Base-by-base conservation (phyloP, 2,113 vertebrate genomes). In the Phalacrocorax carbo region DNA sequence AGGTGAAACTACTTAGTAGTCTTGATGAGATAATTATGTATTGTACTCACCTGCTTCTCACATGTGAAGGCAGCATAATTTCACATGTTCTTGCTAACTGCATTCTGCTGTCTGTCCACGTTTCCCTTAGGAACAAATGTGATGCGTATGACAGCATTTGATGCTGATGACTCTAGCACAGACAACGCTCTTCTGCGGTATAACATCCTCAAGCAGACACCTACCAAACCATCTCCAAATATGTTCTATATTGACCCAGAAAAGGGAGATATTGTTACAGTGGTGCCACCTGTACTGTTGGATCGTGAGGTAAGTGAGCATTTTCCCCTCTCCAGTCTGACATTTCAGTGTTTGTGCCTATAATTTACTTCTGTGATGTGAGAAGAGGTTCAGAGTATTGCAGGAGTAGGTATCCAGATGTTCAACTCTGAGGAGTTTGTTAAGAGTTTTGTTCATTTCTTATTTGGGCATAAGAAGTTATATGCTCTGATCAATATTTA, bases 201-300 rank as follows among this genome's bases (percentile, higher is more conserved):
- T 94, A 99, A 98, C 94, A 99, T 99, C 90, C 96, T 99, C 34
- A 98, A 98, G 36, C 99, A 99, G 98, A 99, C 98, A 0, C 99
- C 99, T 15, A 98, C 99, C 97, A 99, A 99, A 92, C 99, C 99
- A 0, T 99, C 99, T 8, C 99, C 99, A 19, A 99, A 99, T 97
- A 99, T 99, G 99, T 99, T 99, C 98, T 99, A 99, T 97, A 99
- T 99, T 40, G 99, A 99, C 57, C 99, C 99, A 0, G 99, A 99
- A 52, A 99, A 99, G 92, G 99, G 99, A 69, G 99, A 99, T 97
- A 99, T 99, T 3, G 99, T 99, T 94, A 99, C 99, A 0, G 99
- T 99, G 42, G 99, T 99, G 95, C 98, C 99, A 7, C 98, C 99
- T 1, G 91, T 96, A 1, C 96, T 99, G 86, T 97, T 99, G 61